Evolutionary conservation across 2,113 vertebrate species (phyloP).

Genomic region (Tachycineta bicolor): DNA sequence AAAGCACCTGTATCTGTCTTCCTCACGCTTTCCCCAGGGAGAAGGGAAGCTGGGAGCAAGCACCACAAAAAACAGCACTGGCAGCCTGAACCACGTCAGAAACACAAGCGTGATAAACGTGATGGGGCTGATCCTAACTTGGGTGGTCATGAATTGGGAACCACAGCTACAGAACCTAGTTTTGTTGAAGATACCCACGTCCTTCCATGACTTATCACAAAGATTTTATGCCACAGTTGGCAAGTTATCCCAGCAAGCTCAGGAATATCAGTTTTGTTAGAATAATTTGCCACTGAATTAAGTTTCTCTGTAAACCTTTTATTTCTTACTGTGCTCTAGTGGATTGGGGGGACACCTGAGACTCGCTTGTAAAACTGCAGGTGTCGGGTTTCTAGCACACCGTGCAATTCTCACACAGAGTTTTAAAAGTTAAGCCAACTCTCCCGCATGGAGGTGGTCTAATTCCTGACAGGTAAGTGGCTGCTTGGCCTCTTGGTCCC

Average conservation of each 20-base stretch:
- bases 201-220: background rate
- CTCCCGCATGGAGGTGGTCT: conserved; percentile 64
- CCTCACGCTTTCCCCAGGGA: accelerated
- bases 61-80: background rate
- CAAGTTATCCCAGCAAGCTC: background rate
- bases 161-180: background rate
- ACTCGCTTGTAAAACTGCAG: conserved; percentile 69
- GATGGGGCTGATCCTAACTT: background rate
- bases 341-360: conserved; percentile 27
- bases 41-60: background rate
- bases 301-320: conserved; percentile 36
- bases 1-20: accelerated
- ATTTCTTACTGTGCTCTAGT: conserved; percentile 49
- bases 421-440: conserved; percentile 66
- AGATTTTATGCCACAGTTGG: background rate
- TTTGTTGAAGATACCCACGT: background rate
- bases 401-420: conserved; percentile 56
- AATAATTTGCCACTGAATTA: conserved; percentile 8
- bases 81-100: background rate
- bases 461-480: conserved; percentile 43
- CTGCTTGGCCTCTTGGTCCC: conserved; percentile 47
- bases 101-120: background rate
- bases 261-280: background rate
- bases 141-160: background rate
- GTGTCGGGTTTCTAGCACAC: conserved; percentile 52